These are phyloP conservation scores for Amphiura filiformis DNA, from an alignment of 35 echinoderm and acorn worm species.

Conservation along the genomic window DNA sequence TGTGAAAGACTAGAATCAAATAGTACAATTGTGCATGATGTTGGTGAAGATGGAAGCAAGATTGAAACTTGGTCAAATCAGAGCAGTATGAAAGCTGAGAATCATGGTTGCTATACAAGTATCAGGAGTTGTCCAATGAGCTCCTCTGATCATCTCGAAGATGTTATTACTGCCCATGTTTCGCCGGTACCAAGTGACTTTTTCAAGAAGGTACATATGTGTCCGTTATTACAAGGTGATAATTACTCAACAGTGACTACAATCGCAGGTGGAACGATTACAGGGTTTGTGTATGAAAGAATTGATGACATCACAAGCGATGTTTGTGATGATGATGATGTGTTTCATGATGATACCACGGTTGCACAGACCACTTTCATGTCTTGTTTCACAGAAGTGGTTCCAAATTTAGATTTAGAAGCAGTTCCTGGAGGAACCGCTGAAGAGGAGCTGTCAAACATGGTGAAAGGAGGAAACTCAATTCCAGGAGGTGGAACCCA, in stretches of 20 bases:
- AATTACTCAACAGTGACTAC: neutral
- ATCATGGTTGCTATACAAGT: no score
- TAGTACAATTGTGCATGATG: no score
- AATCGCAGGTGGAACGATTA: neutral
- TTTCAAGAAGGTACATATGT: no score
- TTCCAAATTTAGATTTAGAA: slow-evolving; percentile 18
- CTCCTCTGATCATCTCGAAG: no score
- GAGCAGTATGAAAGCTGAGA: no score
- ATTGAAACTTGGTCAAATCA: no score
- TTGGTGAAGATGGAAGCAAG: no score
- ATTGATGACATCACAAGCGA: neutral
- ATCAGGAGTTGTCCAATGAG: no score
- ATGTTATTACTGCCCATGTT: no score
- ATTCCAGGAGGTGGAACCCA: neutral
- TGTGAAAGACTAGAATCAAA: neutral
- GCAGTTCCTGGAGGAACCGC: slow-evolving; percentile 13
- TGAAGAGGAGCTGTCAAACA: neutral
- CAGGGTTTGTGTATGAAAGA: neutral
- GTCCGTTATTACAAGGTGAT: no score
- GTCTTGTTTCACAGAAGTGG: slow-evolving; percentile 32
- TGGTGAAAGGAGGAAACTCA: neutral
- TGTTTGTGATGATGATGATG: neutral
- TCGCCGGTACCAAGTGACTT: no score
- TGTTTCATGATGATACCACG: neutral
- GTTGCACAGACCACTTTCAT: slow-evolving; percentile 15